Evolutionary conservation across 2,113 vertebrate species (phyloP).

Genomic region (Alectura lathami): DNA sequence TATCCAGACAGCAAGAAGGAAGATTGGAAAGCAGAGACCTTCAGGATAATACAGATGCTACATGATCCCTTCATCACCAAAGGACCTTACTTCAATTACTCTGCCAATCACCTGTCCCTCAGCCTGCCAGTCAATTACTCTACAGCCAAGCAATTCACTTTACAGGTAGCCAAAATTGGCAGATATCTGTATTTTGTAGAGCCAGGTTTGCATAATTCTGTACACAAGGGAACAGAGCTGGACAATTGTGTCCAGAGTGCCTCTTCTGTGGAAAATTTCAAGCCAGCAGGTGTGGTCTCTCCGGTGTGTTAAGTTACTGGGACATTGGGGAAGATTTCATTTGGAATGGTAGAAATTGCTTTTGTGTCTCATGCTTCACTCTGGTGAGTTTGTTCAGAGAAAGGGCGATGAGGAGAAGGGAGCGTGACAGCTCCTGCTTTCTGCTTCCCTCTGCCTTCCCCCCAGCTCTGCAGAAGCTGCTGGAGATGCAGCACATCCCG

Average conservation of each 20-base stretch:
- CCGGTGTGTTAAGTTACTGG: background rate
- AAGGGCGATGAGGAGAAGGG: background rate
- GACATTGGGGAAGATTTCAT: background rate
- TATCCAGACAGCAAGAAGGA: background rate
- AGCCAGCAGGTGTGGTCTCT: background rate
- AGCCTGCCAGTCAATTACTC: background rate
- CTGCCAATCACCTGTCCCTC: slow-evolving; percentile 43
- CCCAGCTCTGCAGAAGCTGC: background rate
- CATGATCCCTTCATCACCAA: background rate
- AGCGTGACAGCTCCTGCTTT: background rate
- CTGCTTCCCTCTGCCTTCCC: background rate
- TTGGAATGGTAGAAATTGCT: background rate
- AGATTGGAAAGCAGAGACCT: background rate
- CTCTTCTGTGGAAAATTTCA: background rate
- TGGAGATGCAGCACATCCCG: rapidly evolving
- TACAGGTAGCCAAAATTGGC: background rate
- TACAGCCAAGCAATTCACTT: background rate
- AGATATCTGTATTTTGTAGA: background rate
- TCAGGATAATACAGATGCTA: background rate
- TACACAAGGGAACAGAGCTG: background rate
- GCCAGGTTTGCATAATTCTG: background rate
- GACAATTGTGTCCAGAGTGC: background rate
- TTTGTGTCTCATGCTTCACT: background rate
- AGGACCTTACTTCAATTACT: slow-evolving; percentile 2
- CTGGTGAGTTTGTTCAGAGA: background rate